Evolutionary conservation across 2,797 vertebrate genomes (phyloP).

Genomic region (Sebastes hubbsi): DNA sequence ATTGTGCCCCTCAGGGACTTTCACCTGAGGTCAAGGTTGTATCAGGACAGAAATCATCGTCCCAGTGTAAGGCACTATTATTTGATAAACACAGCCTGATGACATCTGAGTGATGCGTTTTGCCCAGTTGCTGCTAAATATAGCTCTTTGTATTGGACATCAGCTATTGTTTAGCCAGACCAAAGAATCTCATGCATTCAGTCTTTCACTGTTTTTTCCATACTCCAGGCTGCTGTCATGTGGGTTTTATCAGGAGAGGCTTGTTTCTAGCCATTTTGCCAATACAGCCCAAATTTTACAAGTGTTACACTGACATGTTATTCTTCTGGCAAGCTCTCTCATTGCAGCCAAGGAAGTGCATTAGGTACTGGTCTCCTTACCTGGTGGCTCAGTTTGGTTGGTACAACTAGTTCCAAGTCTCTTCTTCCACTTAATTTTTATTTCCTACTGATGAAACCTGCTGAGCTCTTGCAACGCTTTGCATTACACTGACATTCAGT

Average conservation of each 20-base stretch:
- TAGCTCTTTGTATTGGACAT: slow-evolving; percentile 48
- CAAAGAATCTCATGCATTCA: slow-evolving; percentile 11
- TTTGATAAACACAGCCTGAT: slow-evolving; percentile 13
- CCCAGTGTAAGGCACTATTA: neutral
- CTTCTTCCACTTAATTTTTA: neutral
- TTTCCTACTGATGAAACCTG: slow-evolving; percentile 1
- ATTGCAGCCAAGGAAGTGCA: neutral
- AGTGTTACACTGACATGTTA: slow-evolving; percentile 1
- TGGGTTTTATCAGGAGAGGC: slow-evolving; percentile 23
- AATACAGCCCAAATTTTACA: neutral
- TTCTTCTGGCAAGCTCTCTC: neutral
- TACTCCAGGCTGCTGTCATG: slow-evolving; percentile 22
- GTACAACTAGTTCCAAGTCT: neutral
- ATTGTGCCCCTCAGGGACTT: neutral
- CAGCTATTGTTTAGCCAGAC: slow-evolving; percentile 37
- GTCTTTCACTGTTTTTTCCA: slow-evolving; percentile 12
- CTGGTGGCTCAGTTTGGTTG: neutral
- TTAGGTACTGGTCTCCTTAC: neutral
- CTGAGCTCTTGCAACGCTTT: neutral
- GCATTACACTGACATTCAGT: neutral
- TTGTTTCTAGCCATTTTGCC: slow-evolving; percentile 10
- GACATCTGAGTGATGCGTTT: slow-evolving; percentile 10
- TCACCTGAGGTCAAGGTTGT: slow-evolving; percentile 1
- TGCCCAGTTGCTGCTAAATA: slow-evolving; percentile 55
- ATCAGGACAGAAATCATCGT: neutral